phyloP scores from a whole-genome alignment of 1,140 invertebrate species.

The Drosophila bocki region DNA sequence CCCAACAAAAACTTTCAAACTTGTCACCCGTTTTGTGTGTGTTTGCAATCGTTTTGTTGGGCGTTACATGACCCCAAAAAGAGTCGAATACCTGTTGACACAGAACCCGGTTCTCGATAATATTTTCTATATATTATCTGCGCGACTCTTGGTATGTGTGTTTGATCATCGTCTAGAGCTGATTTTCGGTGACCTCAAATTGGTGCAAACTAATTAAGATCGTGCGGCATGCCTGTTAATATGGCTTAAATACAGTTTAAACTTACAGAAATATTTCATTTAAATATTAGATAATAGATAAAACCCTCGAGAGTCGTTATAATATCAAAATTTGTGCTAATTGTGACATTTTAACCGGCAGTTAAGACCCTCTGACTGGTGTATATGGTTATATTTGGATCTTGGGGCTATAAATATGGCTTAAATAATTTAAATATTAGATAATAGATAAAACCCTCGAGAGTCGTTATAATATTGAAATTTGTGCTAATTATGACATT shows the following conservation, averaged over 20 bases:
- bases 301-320: background rate
- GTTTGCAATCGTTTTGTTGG: conserved; percentile 18
- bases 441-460: background rate
- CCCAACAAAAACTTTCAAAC: conserved; percentile 8
- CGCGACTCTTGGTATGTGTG: conserved; percentile 7
- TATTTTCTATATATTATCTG: conserved; percentile 9
- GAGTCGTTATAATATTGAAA: background rate
- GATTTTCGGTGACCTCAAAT: conserved; percentile 5
- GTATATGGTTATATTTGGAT: background rate
- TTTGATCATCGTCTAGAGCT: background rate
- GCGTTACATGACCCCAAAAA: conserved; percentile 23
- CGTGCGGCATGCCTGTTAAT: background rate
- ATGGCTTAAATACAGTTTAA: background rate
- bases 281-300: background rate
- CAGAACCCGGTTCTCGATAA: conserved; percentile 17
- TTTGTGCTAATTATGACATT: background rate
- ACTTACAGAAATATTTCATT: background rate
- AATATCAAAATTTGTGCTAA: background rate
- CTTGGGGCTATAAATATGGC: no score
- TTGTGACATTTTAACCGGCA: background rate
- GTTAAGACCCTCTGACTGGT: no score
- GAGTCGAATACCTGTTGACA: conserved; percentile 20
- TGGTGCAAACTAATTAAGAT: background rate
- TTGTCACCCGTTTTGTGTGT: conserved; percentile 9
- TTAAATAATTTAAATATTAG: background rate